phyloP scores from a whole-genome alignment of 2,888 invertebrate genomes.

The Latrodectus hesperus region DNA sequence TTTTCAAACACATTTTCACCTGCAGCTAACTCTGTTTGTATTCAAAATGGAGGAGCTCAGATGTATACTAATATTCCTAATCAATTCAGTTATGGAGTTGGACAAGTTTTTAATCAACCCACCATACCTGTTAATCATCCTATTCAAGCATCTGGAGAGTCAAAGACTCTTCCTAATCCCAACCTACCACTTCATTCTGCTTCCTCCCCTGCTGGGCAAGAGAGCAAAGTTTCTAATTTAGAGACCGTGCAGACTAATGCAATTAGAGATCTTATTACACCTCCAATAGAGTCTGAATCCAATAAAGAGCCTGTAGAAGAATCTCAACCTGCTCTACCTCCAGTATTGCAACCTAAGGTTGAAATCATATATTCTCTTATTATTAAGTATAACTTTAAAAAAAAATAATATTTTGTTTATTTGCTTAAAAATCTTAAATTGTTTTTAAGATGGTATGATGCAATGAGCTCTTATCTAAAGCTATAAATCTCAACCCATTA shows the following conservation, averaged over 20 bases:
- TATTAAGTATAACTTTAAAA: too few species aligned
- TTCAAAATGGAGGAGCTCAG: too few species aligned
- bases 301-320: neutral
- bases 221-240: neutral
- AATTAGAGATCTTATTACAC: slow-evolving; percentile 52
- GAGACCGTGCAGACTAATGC: slow-evolving; percentile 4
- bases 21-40: too few species aligned
- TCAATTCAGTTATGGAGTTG: slow-evolving; percentile 1
- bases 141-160: neutral
- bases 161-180: neutral
- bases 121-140: slow-evolving; percentile 9
- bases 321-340: slow-evolving; percentile 37
- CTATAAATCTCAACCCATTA: too few species aligned
- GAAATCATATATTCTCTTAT: too few species aligned
- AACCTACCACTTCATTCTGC: neutral
- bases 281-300: slow-evolving; percentile 35
- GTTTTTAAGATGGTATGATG: too few species aligned
- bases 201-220: neutral
- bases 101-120: neutral
- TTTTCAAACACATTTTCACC: too few species aligned
- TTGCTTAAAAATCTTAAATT: too few species aligned
- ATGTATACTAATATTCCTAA: neutral
- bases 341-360: slow-evolving; percentile 72
- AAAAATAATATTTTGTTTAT: too few species aligned
- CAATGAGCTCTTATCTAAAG: too few species aligned